Evolutionary conservation across 2,797 vertebrate genomes (phyloP).

Genomic region (Meriones psammophilus): DNA sequence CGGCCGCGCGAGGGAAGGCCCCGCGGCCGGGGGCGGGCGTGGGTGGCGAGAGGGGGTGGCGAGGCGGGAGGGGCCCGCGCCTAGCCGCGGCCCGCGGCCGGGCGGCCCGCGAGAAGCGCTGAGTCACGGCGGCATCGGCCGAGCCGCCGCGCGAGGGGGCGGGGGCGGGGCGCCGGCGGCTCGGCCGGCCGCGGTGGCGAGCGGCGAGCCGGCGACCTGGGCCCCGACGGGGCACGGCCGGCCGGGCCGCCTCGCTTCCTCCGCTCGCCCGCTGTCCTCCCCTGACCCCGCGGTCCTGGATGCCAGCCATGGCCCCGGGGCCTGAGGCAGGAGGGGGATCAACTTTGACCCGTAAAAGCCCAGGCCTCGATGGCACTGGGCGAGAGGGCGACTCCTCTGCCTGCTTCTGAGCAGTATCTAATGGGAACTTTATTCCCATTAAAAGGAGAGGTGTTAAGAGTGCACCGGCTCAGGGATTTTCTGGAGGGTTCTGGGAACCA

Average conservation of each 20-base stretch:
- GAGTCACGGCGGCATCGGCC: slow-evolving; percentile 74
- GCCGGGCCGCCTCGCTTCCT: background rate
- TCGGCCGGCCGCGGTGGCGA: background rate
- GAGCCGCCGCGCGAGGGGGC: background rate
- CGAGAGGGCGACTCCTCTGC: background rate
- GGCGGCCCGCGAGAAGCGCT: slow-evolving; percentile 75
- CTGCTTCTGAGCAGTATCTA: background rate
- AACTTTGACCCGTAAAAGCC: slow-evolving; percentile 65
- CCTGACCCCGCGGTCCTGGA: background rate
- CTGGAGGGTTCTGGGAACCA: background rate
- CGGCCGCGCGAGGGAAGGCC: slow-evolving; percentile 53
- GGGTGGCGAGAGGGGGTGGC: slow-evolving; percentile 71
- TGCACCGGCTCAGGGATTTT: background rate
- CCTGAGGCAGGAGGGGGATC: background rate
- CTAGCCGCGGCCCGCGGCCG: background rate
- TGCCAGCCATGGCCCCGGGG: background rate
- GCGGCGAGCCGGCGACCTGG: background rate
- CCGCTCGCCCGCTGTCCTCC: background rate
- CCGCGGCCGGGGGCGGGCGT: slow-evolving; percentile 74
- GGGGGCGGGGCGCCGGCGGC: background rate
- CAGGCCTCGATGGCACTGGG: background rate
- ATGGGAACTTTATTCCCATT: background rate
- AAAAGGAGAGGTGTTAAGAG: background rate
- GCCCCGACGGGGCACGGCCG: background rate
- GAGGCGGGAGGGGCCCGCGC: slow-evolving; percentile 69